Evolutionary conservation across 2,888 invertebrate species (phyloP).

Genomic region (Rhagonycha lutea): DNA sequence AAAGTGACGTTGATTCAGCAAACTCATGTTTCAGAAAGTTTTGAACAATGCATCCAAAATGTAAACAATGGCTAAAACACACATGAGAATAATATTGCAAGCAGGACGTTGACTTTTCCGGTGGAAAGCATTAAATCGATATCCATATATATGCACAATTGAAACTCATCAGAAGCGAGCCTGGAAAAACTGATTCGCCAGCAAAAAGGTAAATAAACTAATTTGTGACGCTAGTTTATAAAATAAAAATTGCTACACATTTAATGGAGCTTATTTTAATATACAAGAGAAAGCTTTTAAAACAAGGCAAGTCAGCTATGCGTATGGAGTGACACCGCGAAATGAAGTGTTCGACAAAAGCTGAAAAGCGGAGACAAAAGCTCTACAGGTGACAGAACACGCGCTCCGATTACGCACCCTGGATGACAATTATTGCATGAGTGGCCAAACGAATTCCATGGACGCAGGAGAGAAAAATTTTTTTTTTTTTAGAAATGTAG

Average conservation of each 20-base stretch:
- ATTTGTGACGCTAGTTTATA: conserved; percentile 17
- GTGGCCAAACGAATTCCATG: conserved; percentile 6
- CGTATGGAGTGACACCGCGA: conserved; percentile 17
- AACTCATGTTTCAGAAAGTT: background rate
- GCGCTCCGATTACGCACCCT: conserved; percentile 24
- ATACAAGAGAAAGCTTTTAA: conserved; percentile 23
- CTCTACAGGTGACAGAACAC: conserved; percentile 29
- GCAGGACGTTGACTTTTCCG: conserved; percentile 29
- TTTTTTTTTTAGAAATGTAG: background rate
- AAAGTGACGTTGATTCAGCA: background rate
- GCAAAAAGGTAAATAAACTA: conserved; percentile 22
- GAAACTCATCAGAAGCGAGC: conserved; percentile 13
- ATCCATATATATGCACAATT: conserved; percentile 14
- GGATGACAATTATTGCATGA: conserved; percentile 20
- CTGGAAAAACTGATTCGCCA: conserved; percentile 12
- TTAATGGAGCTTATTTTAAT: conserved; percentile 25
- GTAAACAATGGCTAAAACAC: background rate
- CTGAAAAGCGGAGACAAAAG: conserved; percentile 15
- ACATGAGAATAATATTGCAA: background rate
- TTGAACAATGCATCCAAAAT: background rate
- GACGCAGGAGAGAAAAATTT: background rate
- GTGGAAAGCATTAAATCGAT: conserved; percentile 23
- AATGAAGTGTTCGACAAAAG: conserved; percentile 19
- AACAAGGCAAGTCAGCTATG: conserved; percentile 14
- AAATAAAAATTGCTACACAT: conserved; percentile 3